phyloP scores from a whole-genome alignment of 2,113 vertebrate genomes.

The Elephantulus edwardii region DNA sequence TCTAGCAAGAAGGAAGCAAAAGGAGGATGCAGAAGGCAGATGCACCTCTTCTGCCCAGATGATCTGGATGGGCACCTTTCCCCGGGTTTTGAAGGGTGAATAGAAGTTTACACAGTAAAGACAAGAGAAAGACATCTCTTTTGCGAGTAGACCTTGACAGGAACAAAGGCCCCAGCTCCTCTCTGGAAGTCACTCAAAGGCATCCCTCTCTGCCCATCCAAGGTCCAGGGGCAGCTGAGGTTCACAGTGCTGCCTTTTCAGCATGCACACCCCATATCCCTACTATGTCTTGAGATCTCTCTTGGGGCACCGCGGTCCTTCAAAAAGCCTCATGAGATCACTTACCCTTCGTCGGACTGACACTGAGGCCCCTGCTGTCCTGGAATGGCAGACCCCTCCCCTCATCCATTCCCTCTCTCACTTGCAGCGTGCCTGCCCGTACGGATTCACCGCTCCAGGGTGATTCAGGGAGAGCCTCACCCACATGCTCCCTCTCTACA shows the following conservation, averaged over 20 bases:
- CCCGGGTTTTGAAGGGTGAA: not conserved
- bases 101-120: not conserved
- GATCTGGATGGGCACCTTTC: not conserved
- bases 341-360: fast-evolving
- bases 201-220: not conserved
- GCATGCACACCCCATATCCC: not conserved
- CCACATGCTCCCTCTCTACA: fast-evolving
- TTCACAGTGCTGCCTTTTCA: not conserved
- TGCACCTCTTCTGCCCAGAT: too few relatives aligned
- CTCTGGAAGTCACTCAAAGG: not conserved
- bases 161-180: not conserved
- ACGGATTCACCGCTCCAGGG: fast-evolving
- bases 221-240: not conserved
- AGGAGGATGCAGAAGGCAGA: not conserved
- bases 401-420: not conserved
- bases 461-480: fast-evolving
- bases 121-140: not conserved
- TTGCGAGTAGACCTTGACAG: not conserved
- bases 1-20: not conserved
- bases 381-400: not conserved
- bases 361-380: not conserved
- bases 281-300: too few relatives aligned
- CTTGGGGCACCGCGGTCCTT: not conserved
- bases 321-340: not conserved
- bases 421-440: not conserved